phyloP scores from a whole-genome alignment of 1,140 invertebrate genomes.

The Leptinotarsa texana region DNA sequence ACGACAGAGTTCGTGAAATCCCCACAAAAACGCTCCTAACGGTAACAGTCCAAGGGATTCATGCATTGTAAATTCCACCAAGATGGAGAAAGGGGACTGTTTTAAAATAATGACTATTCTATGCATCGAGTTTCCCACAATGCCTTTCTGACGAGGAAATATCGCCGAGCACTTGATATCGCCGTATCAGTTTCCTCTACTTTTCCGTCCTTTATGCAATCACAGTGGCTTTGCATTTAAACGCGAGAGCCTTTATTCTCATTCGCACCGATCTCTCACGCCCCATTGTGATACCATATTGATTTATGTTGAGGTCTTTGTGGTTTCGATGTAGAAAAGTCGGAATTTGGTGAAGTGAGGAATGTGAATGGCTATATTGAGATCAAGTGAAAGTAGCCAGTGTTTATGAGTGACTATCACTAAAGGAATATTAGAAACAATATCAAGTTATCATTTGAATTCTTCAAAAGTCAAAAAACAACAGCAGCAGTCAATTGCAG shows the following conservation, averaged over 20 bases:
- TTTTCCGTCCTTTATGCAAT: conserved; percentile 26
- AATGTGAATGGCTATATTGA: not conserved
- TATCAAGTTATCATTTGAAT: no score
- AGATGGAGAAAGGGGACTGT: conserved; percentile 26
- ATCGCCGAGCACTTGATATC: conserved; percentile 31
- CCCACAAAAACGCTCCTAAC: not conserved
- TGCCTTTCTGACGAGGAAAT: conserved; percentile 40
- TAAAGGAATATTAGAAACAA: no score
- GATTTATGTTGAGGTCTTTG: conserved; percentile 15
- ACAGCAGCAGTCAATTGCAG: no score
- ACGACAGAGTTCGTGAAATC: not conserved
- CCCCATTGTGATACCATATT: conserved; percentile 11
- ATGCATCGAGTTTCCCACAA: conserved; percentile 41
- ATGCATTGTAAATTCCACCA: conserved; percentile 32
- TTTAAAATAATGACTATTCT: conserved; percentile 42
- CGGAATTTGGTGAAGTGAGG: not conserved
- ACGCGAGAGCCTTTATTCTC: conserved; percentile 26
- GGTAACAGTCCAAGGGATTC: conserved; percentile 1
- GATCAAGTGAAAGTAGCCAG: no score
- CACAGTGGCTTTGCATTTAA: conserved; percentile 29
- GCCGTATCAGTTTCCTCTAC: conserved; percentile 35
- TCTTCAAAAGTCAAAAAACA: no score
- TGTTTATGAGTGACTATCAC: no score
- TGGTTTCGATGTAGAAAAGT: conserved; percentile 2
- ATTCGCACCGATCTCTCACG: conserved; percentile 4